Conservation (phyloP, 2,113 vertebrate genomes). For the Grantiella picta region DNA sequence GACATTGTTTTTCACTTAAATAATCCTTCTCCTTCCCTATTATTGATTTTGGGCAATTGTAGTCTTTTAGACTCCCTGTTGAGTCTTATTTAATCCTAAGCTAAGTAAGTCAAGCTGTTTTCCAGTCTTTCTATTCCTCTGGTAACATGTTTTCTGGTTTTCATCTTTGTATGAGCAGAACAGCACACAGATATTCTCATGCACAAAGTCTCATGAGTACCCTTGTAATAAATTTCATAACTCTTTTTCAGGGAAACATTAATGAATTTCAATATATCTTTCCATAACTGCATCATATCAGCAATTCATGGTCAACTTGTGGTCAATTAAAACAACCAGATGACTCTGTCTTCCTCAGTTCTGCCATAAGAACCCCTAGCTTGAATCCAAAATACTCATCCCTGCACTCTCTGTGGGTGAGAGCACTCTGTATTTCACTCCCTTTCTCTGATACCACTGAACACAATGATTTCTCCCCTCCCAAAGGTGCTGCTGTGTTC, state of each 20-base stretch:
- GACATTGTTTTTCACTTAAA: neutral
- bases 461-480: neutral
- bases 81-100: conserved; percentile 1
- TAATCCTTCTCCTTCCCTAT: neutral
- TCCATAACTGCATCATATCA: neutral
- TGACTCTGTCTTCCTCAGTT: neutral
- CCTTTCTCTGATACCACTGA: neutral
- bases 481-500: neutral
- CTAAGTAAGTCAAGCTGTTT: conserved; percentile 17
- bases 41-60: neutral
- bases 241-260: conserved; percentile 1
- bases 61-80: neutral
- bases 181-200: neutral
- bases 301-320: neutral
- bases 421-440: neutral
- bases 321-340: neutral
- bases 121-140: conserved; percentile 1
- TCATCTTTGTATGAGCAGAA: neutral
- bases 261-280: neutral
- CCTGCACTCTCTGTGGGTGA: neutral
- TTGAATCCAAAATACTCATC: neutral
- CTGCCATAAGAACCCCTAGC: neutral
- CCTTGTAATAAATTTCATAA: neutral
- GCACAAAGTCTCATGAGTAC: neutral
- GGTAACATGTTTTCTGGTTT: neutral